Conservation (phyloP, 2,888 invertebrate species). For the Flabesymbios commensalis region DNA sequence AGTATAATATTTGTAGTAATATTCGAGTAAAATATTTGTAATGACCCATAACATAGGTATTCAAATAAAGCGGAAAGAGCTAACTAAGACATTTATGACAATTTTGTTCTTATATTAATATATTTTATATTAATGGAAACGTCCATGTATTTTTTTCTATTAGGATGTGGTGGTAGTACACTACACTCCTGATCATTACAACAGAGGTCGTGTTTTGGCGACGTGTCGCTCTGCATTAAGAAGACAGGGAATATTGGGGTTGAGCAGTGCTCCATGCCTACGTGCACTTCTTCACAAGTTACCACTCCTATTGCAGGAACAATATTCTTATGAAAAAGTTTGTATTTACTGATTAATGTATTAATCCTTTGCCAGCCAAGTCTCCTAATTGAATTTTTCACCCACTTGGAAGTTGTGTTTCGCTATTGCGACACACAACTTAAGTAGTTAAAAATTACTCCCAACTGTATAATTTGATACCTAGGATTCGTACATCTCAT, state of each 20-base stretch:
- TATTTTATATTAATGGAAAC: neutral
- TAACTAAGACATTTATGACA: too few relatives aligned
- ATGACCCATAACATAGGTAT: too few relatives aligned
- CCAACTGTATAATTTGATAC: too few relatives aligned
- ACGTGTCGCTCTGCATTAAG: conserved; percentile 65
- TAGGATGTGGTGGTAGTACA: conserved; percentile 64
- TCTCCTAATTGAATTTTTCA: too few relatives aligned
- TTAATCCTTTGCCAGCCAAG: neutral
- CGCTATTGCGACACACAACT: too few relatives aligned
- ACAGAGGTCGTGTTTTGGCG: conserved; percentile 64
- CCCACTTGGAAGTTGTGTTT: too few relatives aligned
- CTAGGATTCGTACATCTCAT: too few relatives aligned
- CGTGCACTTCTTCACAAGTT: conserved; percentile 59
- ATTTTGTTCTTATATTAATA: neutral
- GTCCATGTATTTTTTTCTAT: neutral
- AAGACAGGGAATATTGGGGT: conserved; percentile 65
- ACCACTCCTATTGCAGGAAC: conserved; percentile 65
- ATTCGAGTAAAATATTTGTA: too few relatives aligned
- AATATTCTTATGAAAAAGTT: conserved; percentile 67
- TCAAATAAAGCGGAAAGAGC: too few relatives aligned
- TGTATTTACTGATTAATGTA: neutral
- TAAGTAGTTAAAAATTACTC: too few relatives aligned
- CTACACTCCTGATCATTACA: conserved; percentile 61
- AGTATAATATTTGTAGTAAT: neutral
- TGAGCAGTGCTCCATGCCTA: conserved; percentile 67